Base-by-base conservation (phyloP, 2,888 invertebrate species). In the Cantharis rufa region DNA sequence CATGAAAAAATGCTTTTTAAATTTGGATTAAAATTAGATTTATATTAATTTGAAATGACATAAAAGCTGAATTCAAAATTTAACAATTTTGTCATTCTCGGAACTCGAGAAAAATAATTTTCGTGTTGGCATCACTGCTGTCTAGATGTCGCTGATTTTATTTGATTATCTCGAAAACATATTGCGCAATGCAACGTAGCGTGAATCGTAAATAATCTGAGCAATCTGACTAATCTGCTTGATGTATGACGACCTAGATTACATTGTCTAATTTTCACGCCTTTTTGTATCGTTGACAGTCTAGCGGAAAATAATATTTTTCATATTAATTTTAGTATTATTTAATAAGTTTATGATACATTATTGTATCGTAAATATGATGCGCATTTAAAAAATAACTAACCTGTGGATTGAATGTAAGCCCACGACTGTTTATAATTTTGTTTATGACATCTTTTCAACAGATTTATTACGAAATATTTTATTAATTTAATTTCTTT, bases 191-290 rank as follows among this genome's bases (percentile, higher is more conserved):
- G 72, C 79, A 79, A 75, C 70, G 71, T 75, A 77, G 75, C 78
- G 80, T 78, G 78, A 80, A 81, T 80, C 80, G 81, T 80, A 81
- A 81, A 81, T 81, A 80, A 81, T 80, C 77, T 75, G 74, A 77
- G 69, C 77, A 78, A 78, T 78, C 74, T 69, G 61, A 75, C 72
- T 74, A 78, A 78, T 78, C 77, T 69, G 70, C 27, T 24, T 69
- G 74, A 78, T 71, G 71, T 69, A 72, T 68, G 72, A 72, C 64
- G 62, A 15, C 28, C 69, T 63, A 74, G 11, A 16, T 32, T 63
- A 27, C 64, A 48, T 64, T 70, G 70, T 74, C 32, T 32, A 68
- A 73, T 73, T 73, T 61, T 61, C 18, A 66, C 61, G 62, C 28
- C 32, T 32, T 63, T 72, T 48, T 32, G 21, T 15, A 16, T 61